Evolutionary conservation across 2,113 vertebrate species (phyloP).

Genomic region (Progne subis): DNA sequence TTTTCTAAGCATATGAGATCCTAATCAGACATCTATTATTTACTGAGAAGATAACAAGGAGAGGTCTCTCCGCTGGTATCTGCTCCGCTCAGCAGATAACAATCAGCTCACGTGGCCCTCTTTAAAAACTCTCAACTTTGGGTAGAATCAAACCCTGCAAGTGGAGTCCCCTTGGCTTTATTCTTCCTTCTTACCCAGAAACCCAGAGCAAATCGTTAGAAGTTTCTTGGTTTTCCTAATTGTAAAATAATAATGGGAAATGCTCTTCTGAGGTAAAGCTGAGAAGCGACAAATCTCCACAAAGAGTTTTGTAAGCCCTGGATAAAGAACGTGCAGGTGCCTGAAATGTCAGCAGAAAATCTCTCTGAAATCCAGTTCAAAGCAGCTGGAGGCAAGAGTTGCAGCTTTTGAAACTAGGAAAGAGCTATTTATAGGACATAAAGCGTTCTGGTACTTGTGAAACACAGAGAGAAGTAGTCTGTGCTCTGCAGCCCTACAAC

Average conservation of each 20-base stretch:
- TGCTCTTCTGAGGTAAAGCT: not conserved
- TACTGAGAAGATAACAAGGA: not conserved
- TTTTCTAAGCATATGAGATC: not conserved
- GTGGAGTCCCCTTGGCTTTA: not conserved
- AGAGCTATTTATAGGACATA: not conserved
- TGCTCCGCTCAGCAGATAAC: slow-evolving; percentile 17
- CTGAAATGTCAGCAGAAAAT: not conserved
- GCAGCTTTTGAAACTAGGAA: not conserved
- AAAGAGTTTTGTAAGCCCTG: not conserved
- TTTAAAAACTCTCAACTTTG: not conserved
- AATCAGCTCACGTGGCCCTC: not conserved
- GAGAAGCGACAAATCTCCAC: not conserved
- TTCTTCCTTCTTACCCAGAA: not conserved
- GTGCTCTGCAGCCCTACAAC: not conserved
- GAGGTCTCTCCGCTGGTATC: not conserved
- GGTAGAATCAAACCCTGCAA: not conserved
- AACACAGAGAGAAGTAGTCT: not conserved
- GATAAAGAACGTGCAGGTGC: not conserved
- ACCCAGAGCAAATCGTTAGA: not conserved
- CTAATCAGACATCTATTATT: slow-evolving; percentile 28
- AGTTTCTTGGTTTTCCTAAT: not conserved
- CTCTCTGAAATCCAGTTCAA: not conserved
- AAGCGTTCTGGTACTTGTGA: not conserved
- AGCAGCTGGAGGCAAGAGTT: not conserved
- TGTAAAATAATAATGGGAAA: not conserved